Percentiles rank a stretch among this genome's conserved stretches.
phyloP scores from a whole-genome alignment of 2,888 invertebrate species.

The Protonemura montana region DNA sequence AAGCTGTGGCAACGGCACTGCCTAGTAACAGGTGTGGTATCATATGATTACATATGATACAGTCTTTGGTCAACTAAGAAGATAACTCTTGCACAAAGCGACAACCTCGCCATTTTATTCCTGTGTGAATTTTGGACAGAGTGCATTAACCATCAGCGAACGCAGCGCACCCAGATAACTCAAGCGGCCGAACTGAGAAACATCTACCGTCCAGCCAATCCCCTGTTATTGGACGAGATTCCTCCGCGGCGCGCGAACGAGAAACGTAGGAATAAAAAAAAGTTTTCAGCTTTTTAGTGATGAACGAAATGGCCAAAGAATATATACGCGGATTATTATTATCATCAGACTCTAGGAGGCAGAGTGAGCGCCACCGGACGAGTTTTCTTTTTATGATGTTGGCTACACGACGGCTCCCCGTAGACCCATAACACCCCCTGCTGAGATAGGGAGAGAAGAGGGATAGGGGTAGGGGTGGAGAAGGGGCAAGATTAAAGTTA shows the following conservation, averaged over 20 bases:
- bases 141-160: neutral
- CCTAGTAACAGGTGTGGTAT: no score
- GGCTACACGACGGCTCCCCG: slow-evolving; percentile 39
- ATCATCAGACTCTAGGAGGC: neutral
- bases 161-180: neutral
- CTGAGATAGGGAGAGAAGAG: neutral
- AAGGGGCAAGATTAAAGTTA: slow-evolving; percentile 15
- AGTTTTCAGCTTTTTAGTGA: slow-evolving; percentile 7
- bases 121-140: neutral
- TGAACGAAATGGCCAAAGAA: slow-evolving; percentile 12
- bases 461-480: neutral
- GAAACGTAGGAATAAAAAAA: neutral
- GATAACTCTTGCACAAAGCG: neutral
- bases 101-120: neutral
- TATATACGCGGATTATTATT: slow-evolving; percentile 1
- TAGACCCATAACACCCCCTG: slow-evolving; percentile 31
- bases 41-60: no score
- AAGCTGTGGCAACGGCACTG: no score
- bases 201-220: neutral
- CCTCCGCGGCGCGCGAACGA: neutral
- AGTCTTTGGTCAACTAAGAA: no score
- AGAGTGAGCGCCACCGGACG: neutral
- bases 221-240: neutral
- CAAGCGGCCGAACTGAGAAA: neutral
- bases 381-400: slow-evolving; percentile 12